Evolutionary conservation across 2,113 vertebrate genomes (phyloP), one percentile per base, ranked within the genome.

Genomic region (Serranochromis macrocephalus): DNA sequence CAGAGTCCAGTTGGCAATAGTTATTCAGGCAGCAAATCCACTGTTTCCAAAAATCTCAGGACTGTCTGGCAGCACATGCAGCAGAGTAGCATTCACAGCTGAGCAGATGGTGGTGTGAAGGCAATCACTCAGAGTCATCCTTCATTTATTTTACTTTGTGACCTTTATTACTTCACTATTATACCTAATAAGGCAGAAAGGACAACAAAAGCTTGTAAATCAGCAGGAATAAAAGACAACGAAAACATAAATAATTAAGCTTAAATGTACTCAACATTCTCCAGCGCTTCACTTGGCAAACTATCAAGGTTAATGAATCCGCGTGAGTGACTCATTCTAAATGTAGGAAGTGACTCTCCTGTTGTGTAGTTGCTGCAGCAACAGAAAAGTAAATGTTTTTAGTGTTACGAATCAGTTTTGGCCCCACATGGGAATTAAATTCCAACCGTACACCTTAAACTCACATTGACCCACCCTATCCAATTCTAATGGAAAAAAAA

Each of bases 381-480:
- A 73, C 68, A 73, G 38, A 73, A 45, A 73, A 73, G 38, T 0
- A 73, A 73, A 73, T 73, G 38, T 73, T 73, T 73, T 26, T 73
- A 73, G 13, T 13, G 21, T 73, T 73, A 73, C 21, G 2, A 73
- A 45, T 73, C 38, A 73, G 38, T 73, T 45, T 45, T 9, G 66
- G 1, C 38, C 8, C 21, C 73, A 49, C 49, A 87, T 29, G 21
- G 47, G 26, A 45, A 55, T 8, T 31, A 6, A 26, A 66, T 89
- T 82, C n/a, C 54, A 79, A 84, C 58, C 47, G n/a, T 36, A 84
- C 85, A 82, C 51, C 21, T 83, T 45, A 79, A 92, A 61, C 81
- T 81, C 17, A 89, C 58, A 57, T 63, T 33, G 53, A 51, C 3
- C 21, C 42, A 14, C 45, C 82, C 75, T 14, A 45, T 0, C 61